Evolutionary conservation across 2,888 invertebrate species (phyloP).

Genomic region (Trichogramma dendrolimi): DNA sequence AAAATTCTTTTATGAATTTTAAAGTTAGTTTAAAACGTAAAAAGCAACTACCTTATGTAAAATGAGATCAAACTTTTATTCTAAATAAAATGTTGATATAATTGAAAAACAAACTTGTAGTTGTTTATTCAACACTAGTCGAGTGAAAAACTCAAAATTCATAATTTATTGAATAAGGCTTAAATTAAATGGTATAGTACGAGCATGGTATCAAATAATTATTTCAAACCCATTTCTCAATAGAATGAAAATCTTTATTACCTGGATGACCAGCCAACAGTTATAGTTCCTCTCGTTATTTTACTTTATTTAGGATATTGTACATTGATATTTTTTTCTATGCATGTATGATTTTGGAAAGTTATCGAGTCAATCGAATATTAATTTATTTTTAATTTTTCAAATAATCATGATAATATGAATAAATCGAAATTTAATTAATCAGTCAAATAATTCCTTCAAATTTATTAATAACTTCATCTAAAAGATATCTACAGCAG

Average conservation of each 20-base stretch:
- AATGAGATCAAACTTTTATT: neutral
- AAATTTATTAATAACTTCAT: too few relatives aligned
- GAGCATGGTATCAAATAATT: constrained; percentile 20
- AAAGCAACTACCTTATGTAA: neutral
- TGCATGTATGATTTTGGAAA: too few relatives aligned
- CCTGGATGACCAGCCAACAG: constrained; percentile 29
- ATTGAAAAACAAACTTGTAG: neutral
- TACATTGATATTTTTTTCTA: too few relatives aligned
- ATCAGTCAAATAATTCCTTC: too few relatives aligned
- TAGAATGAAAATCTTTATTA: constrained; percentile 33
- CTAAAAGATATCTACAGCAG: too few relatives aligned
- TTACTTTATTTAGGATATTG: neutral
- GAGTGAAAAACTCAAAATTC: neutral
- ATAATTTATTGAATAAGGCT: neutral
- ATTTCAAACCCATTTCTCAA: constrained; percentile 24
- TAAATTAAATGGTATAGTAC: constrained; percentile 7
- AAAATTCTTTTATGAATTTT: too few relatives aligned
- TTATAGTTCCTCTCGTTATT: constrained; percentile 19
- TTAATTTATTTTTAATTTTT: too few relatives aligned
- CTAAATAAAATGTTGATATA: neutral
- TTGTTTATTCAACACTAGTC: neutral
- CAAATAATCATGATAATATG: too few relatives aligned
- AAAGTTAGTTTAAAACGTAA: too few relatives aligned
- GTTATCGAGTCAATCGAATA: too few relatives aligned
- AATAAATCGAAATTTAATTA: too few relatives aligned